These are phyloP conservation scores for Catalaphyllia jardinei DNA, from an alignment of 64 coral and sea anemone species.

Conservation along the genomic window DNA sequence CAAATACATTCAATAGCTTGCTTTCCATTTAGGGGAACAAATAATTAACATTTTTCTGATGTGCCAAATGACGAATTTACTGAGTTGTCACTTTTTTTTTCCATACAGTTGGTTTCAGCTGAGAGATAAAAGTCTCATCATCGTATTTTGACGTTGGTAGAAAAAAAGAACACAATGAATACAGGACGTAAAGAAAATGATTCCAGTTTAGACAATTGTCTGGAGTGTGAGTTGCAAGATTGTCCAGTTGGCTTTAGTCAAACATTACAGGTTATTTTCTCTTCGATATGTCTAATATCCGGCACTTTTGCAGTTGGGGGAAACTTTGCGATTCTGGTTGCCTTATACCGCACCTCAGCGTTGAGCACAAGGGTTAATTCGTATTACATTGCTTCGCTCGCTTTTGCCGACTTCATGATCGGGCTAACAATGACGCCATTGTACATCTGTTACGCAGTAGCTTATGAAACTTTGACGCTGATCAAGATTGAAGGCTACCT, in stretches of 20 bases:
- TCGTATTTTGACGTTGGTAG: background rate
- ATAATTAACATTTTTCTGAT: too few species aligned
- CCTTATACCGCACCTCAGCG: background rate
- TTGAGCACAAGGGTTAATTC: background rate
- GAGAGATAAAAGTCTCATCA: too few species aligned
- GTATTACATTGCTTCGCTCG: slow-evolving; percentile 12
- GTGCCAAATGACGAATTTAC: too few species aligned
- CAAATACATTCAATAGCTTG: too few species aligned
- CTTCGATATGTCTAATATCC: background rate
- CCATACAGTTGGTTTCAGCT: too few species aligned
- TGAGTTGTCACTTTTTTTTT: too few species aligned
- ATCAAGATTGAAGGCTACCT: slow-evolving; percentile 30
- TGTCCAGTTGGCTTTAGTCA: background rate
- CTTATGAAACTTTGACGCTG: background rate
- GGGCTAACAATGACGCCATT: slow-evolving; percentile 27
- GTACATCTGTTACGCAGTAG: slow-evolving; percentile 4
- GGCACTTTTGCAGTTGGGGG: slow-evolving; percentile 16
- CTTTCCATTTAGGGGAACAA: too few species aligned
- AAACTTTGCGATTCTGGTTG: slow-evolving; percentile 5
- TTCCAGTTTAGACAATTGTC: background rate
- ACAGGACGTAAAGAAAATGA: background rate
- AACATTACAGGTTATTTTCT: background rate
- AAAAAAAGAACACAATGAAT: background rate
- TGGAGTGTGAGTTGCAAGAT: background rate
- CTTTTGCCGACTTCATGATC: slow-evolving; percentile 25